Evolutionary conservation across 2,888 invertebrate genomes (phyloP), one percentile per base, ranked within the genome.

Genomic region (Timema podura): DNA sequence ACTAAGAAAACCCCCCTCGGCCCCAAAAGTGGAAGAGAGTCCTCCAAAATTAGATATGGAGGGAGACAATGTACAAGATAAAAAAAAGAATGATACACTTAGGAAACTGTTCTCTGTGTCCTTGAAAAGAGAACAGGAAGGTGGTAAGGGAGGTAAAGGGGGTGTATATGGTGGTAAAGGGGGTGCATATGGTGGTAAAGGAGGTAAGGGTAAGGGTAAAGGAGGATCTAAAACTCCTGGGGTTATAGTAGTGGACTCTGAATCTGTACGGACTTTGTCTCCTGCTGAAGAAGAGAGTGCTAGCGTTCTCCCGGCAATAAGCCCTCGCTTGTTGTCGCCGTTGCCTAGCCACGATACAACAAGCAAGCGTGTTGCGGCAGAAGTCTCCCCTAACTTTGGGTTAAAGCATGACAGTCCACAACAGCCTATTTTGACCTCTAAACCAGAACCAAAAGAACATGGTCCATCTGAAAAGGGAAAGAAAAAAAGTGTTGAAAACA

Each of bases 1-100:
- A 6, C n/a, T 68, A 75, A 73, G 80, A 64, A 68, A 64, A 46
- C 77, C 71, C 65, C 67, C 68, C 10, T 70, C 71, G 10, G 78
- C 79, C 1, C 79, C 79, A 2, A 81, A 80, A 15, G 75, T 74
- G 78, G 72, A 78, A 76, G 67, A 81, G 77, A 79, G 79, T 2
- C 83, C 83, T 0, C 81, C 82, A 1, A 83, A 82, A 70, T 73
- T 83, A 46, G 83, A 83, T 67, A 80, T 82, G 51, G 83, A 83
- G 66, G 82, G 82, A n/a, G 85, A 85, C 67, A 79, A 83, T 11
- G 84, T 86, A 1, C 84, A 86, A 71, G 90, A 90, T 79, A 90
- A 90, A 77, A 90, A 90, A 80, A 91, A 90, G 79, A 89, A 84
- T 76, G 88, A 86, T 76, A 89, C 89, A 0, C 79, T 91, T 68